Percentiles rank a stretch among this genome's conserved stretches.
These are phyloP conservation scores for Rachycentron canadum DNA, from an alignment of 2,797 vertebrate genomes.

Conservation along the genomic window DNA sequence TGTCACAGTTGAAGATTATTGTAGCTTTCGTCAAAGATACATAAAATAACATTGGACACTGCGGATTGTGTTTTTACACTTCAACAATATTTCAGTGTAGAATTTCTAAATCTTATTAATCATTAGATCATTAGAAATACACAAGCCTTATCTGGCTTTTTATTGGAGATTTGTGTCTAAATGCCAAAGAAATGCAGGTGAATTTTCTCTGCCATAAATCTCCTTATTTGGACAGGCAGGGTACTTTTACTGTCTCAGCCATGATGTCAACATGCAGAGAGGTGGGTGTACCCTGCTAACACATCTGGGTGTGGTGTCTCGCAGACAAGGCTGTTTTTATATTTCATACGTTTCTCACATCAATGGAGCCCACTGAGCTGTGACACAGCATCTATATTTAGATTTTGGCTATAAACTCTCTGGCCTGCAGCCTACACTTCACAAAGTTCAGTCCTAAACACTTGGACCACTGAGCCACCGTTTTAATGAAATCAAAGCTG, in stretches of 20 bases:
- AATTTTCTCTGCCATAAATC: conserved; percentile 16
- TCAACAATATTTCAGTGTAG: not conserved
- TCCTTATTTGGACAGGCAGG: conserved; percentile 61
- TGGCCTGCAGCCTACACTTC: conserved; percentile 32
- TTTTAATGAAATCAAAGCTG: conserved; percentile 7
- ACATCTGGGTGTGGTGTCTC: conserved; percentile 75
- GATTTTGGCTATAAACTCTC: conserved; percentile 54
- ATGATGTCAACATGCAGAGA: conserved; percentile 63
- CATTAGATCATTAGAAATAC: not conserved
- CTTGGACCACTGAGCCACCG: conserved; percentile 1
- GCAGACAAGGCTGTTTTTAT: conserved; percentile 78
- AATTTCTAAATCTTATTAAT: conserved; percentile 27
- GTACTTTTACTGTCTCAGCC: conserved; percentile 38
- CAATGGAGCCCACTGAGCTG: conserved; percentile 66
- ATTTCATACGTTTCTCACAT: conserved; percentile 73
- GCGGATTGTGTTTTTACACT: not conserved
- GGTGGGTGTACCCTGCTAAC: conserved; percentile 62
- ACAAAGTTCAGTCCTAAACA: conserved; percentile 14
- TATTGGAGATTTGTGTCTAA: not conserved
- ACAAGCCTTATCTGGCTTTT: conserved; percentile 17
- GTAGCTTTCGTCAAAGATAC: not conserved
- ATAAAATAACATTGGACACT: not conserved
- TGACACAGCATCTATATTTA: conserved; percentile 77
- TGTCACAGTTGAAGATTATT: not conserved
- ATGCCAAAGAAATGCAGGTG: conserved; percentile 5